Base-by-base conservation (phyloP, 2,888 invertebrate genomes). In the Nezara viridula region DNA sequence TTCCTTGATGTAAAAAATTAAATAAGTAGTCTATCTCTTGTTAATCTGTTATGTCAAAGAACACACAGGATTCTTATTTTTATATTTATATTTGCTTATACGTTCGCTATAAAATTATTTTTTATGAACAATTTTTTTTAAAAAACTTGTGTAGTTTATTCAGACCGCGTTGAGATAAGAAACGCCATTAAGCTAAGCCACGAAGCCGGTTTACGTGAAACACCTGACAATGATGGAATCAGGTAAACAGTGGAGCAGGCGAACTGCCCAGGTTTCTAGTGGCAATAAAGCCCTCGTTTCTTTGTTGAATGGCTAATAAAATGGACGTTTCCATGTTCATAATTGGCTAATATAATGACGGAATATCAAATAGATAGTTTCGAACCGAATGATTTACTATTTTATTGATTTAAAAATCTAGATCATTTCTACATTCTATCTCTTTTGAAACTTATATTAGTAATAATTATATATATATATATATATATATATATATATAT, bases 191-290 rank as follows among this genome's bases (percentile, higher is more conserved):
- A 73, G 66, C 66, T 37, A 2, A 73, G 66, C 32, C 66, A 73
- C 66, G 66, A 73, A 73, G 66, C 37, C 32, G 66, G 66, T 73
- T 73, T 73, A 73, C 66, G 66, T 73, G 66, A 73, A 73, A 73
- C 32, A 73, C 66, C 66, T 73, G 24, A 73, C 66, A 73, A 73
- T 73, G 66, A 73, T 73, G 32, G 66, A 73, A 73, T 73, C 66
- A 73, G 66, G 66, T 37, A 73, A 32, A 73, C 66, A 73, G 4
- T 2, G 66, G 21, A 27, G 32, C 32, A 73, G 37, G 66, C 19
- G 27, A 60, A 19, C 60, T 2, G 66, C 32, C 7, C 5, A 32
- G 32, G 19, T 37, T 73, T 73, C 32, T 37, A 73, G 16, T 10
- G 66, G 37, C 66, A 19, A 73, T 73, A 73, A 73, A 73, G 19